A percentile compares a stretch with the other conserved stretches of the same genome.
Evolutionary conservation across 2,113 vertebrate genomes (phyloP).

Genomic region (Carassius gibelio): DNA sequence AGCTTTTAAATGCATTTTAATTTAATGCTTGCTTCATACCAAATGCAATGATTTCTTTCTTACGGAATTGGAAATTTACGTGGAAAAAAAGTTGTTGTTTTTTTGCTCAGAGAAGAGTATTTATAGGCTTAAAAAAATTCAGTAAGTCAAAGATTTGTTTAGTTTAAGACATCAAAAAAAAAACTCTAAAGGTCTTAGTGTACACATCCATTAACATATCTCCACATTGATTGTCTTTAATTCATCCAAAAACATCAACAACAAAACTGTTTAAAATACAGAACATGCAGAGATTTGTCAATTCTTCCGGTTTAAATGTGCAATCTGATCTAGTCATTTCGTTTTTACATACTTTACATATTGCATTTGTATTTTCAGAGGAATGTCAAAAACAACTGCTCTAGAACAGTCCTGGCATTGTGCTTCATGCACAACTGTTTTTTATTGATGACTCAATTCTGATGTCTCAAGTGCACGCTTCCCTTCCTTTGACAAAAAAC

Average conservation of each 20-base stretch:
- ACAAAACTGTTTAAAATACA: neutral
- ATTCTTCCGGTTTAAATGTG: neutral
- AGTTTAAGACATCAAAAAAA: neutral
- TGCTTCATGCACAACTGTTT: slow-evolving; percentile 44
- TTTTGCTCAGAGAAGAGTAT: neutral
- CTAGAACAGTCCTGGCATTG: slow-evolving; percentile 7
- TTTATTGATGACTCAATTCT: slow-evolving; percentile 37
- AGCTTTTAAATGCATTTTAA: neutral
- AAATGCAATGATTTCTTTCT: no score
- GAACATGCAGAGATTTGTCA: neutral
- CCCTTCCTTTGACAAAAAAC: slow-evolving; percentile 24
- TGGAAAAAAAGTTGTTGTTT: no score
- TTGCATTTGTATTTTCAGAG: neutral
- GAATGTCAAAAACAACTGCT: neutral
- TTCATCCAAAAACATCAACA: neutral
- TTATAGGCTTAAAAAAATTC: neutral
- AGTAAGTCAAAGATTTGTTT: slow-evolving; percentile 12
- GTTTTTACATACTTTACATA: neutral
- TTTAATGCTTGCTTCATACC: neutral
- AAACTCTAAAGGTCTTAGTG: neutral
- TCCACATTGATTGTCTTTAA: neutral
- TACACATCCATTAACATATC: neutral
- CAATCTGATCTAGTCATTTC: neutral
- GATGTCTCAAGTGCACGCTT: slow-evolving; percentile 13
- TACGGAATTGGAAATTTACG: no score